Base-by-base conservation (phyloP, 2,113 vertebrate species). In the Felis catus region DNA sequence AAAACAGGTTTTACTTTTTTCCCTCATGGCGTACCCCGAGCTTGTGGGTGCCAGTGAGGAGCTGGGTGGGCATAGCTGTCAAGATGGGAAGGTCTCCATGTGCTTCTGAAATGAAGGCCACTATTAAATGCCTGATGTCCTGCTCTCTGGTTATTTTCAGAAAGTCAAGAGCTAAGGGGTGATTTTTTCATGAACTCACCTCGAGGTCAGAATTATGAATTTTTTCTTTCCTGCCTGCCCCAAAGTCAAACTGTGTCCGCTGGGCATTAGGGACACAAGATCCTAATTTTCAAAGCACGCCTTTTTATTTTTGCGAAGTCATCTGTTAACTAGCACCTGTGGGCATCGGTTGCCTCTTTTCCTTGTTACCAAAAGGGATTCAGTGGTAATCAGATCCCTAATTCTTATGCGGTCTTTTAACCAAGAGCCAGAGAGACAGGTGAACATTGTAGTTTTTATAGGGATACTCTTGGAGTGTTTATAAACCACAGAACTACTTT, bases 381-480 rank as follows among this genome's bases (percentile, higher is more conserved):
- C 71, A 83, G 65, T 94, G 63, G 21, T 61, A 84, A 85, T 88
- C 45, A 39, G 29, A 82, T 85, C 78, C 48, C 82, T 76, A 88
- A 91, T 88, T 97, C 51, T 95, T 96, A 68, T 31, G 15, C 25
- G 82, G 15, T 51, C 23, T 79, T 97, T 27, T 78, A 79, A 79
- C 2, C 14, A 66, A 84, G 21, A 53, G 53, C 70, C 55, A 94
- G 27, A 68, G 58, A 92, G 71, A 93, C 41, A 96, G 94, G 84
- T 98, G 80, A 80, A 74, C 74, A 84, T 87, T 53, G 41, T 58
- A 65, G 29, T 95, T 92, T 94, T 97, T 88, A 97, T 51, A 81
- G 33, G 78, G n/a, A 85, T 92, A 53, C 55, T 83, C 71, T 94
- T 92, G 39, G 86, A 83, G 21, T 93, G 58, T 93, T 95, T 91